phyloP scores from a whole-genome alignment of 2,888 invertebrate species.

The Lordiphosa andalusiaca region DNA sequence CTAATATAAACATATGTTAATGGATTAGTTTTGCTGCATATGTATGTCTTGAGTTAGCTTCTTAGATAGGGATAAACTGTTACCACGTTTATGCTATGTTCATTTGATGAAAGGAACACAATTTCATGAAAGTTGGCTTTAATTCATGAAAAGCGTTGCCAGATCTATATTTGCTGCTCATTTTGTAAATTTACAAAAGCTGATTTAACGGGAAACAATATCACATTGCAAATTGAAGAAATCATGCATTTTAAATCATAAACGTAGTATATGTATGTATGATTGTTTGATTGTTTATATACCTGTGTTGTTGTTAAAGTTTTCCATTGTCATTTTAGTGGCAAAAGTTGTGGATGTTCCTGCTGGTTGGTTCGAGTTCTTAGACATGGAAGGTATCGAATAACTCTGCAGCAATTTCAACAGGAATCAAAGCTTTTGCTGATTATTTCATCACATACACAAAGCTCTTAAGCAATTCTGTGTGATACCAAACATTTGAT shows the following conservation, averaged over 20 bases:
- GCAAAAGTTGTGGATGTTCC: neutral
- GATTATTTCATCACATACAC: conserved; percentile 26
- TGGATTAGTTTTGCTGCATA: conserved; percentile 3
- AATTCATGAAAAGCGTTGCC: no score
- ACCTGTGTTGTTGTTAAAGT: no score
- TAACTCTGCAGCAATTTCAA: conserved; percentile 13
- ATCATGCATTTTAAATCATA: no score
- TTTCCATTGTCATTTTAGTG: neutral
- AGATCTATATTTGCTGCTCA: neutral
- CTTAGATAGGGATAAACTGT: neutral
- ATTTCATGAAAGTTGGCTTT: no score
- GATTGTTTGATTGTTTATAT: neutral
- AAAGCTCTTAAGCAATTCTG: conserved; percentile 8
- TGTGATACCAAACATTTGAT: no score
- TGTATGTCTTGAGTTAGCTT: neutral
- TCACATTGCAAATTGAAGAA: no score
- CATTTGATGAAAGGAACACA: no score
- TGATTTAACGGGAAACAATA: no score
- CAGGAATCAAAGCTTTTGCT: neutral
- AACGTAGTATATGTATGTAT: no score
- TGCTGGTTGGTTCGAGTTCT: neutral
- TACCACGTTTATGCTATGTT: neutral
- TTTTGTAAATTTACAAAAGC: neutral
- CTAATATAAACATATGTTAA: no score
- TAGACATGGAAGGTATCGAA: neutral